These are phyloP conservation scores for Epinephelus coioides DNA, from an alignment of 2,797 vertebrate species.

Conservation along the genomic window DNA sequence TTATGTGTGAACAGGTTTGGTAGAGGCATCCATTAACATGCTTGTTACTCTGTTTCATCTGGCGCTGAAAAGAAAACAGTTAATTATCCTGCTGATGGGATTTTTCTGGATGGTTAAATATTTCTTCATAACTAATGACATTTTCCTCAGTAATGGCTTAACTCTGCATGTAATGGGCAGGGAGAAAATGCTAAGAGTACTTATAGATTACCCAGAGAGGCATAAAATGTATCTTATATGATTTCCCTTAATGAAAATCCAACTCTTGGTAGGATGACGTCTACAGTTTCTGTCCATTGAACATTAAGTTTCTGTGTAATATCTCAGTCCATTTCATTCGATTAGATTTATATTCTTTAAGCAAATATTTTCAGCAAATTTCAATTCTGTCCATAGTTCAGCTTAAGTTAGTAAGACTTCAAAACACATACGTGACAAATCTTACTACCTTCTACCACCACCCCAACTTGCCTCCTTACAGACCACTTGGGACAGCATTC, in stretches of 20 bases:
- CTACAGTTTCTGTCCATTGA: slow-evolving; percentile 1
- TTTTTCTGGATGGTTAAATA: slow-evolving; percentile 65
- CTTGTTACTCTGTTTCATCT: slow-evolving; percentile 51
- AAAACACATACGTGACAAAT: too few relatives aligned
- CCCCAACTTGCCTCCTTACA: too few relatives aligned
- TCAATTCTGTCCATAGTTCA: background rate
- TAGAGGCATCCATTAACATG: slow-evolving; percentile 40
- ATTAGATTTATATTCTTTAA: slow-evolving; percentile 6
- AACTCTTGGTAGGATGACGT: slow-evolving; percentile 19
- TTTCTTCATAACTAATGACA: slow-evolving; percentile 49
- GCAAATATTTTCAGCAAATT: slow-evolving; percentile 1
- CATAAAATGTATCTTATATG: slow-evolving; percentile 48
- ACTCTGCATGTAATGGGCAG: slow-evolving; percentile 42
- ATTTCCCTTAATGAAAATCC: slow-evolving; percentile 46
- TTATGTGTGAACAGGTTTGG: slow-evolving; percentile 10
- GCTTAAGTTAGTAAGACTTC: background rate
- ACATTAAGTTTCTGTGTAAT: slow-evolving; percentile 7
- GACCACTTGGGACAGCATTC: too few relatives aligned
- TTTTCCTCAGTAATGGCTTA: slow-evolving; percentile 39
- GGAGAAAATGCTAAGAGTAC: slow-evolving; percentile 31
- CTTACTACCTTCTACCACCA: too few relatives aligned
- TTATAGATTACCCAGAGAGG: slow-evolving; percentile 50
- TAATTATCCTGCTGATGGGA: slow-evolving; percentile 65
- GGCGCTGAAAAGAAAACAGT: slow-evolving; percentile 54
- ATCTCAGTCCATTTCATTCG: background rate